Percentiles rank a stretch among this genome's conserved stretches.
Conservation (phyloP, 2,113 vertebrate genomes). For the Prunella himalayana region DNA sequence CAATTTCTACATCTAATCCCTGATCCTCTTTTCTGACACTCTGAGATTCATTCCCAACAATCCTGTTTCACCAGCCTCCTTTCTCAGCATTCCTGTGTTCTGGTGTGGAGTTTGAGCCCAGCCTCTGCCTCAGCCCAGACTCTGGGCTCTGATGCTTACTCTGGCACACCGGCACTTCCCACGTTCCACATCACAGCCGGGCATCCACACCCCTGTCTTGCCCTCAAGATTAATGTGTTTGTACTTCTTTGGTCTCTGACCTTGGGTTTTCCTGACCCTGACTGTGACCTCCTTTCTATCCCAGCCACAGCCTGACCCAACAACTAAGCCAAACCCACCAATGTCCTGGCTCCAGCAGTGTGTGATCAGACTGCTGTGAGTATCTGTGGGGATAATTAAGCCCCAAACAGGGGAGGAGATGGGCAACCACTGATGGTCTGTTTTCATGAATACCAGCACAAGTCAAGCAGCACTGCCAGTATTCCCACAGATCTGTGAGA, state of each 20-base stretch:
- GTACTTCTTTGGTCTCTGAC: background rate
- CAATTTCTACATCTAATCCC: background rate
- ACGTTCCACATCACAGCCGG: background rate
- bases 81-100: background rate
- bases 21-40: background rate
- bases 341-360: background rate
- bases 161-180: background rate
- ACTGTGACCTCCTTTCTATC: background rate
- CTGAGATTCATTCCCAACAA: background rate
- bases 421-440: background rate
- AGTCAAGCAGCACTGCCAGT: background rate
- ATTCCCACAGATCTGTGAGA: background rate
- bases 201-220: background rate
- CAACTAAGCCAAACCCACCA: background rate
- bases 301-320: background rate
- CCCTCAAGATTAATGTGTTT: background rate
- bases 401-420: background rate
- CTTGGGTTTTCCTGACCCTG: background rate
- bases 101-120: background rate
- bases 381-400: background rate
- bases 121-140: background rate
- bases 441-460: background rate
- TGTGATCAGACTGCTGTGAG: background rate
- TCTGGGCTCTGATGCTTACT: background rate
- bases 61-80: background rate